phyloP scores from a whole-genome alignment of 1,140 invertebrate species.

The fruit fly (Drosophila melanogaster) region DNA sequence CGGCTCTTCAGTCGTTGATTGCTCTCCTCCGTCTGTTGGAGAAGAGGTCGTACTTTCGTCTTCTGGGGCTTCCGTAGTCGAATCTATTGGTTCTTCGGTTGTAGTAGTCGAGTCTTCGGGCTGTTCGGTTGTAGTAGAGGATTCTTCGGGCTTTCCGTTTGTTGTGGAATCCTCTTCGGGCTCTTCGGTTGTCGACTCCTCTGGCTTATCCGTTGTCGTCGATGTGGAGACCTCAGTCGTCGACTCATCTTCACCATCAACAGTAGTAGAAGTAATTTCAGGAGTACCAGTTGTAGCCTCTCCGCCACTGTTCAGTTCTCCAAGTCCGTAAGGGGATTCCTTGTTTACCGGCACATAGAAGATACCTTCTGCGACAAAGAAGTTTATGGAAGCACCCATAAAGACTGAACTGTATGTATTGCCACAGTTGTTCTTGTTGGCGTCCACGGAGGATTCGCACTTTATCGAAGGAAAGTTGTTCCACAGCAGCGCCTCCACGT shows the following conservation, averaged over 20 bases:
- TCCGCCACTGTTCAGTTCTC: conserved; percentile 9
- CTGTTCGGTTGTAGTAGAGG: conserved; percentile 1
- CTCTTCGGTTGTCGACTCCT: background rate
- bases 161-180: conserved; percentile 18
- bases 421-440: conserved; percentile 61
- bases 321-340: conserved; percentile 50
- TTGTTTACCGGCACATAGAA: conserved; percentile 67
- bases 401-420: conserved; percentile 55
- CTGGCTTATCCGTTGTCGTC: background rate
- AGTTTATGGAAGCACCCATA: conserved; percentile 54
- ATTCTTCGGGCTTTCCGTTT: background rate
- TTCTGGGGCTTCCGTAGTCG: background rate
- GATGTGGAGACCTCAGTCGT: background rate
- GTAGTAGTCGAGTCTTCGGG: conserved; percentile 19
- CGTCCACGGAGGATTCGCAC: conserved; percentile 43
- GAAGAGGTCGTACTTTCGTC: background rate
- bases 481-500: conserved; percentile 63
- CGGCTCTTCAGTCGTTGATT: background rate
- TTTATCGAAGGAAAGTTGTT: conserved; percentile 55
- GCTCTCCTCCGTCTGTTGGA: background rate
- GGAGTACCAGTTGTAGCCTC: conserved; percentile 2
- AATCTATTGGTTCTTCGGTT: background rate
- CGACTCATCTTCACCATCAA: background rate
- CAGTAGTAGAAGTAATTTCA: background rate
- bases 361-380: conserved; percentile 40